Evolutionary conservation across 2,797 vertebrate genomes (phyloP).

Genomic region (Pelodytes ibericus): DNA sequence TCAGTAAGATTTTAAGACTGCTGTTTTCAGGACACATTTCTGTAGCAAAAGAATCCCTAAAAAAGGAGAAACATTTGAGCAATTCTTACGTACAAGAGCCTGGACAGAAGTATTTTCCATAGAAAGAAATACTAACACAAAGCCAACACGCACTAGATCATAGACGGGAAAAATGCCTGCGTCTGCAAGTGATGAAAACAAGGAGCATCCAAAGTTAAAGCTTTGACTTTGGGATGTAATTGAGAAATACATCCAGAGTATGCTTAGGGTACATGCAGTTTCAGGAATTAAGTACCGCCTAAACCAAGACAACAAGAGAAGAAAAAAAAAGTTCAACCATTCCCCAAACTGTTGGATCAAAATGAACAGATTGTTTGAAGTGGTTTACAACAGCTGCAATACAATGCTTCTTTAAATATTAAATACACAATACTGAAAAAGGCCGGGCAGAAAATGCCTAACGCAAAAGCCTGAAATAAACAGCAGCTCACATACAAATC

Average conservation of each 20-base stretch:
- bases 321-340: no score
- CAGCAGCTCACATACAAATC: not conserved
- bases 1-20: no score
- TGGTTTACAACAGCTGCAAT: not conserved
- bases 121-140: not conserved
- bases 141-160: not conserved
- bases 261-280: not conserved
- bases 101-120: conserved; percentile 11
- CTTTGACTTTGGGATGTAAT: not conserved
- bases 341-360: no score
- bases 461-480: not conserved
- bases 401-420: not conserved
- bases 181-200: not conserved
- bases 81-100: not conserved
- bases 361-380: not conserved
- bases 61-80: conserved; percentile 15
- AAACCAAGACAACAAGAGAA: not conserved
- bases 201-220: not conserved
- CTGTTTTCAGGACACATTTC: no score
- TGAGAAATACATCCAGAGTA: not conserved
- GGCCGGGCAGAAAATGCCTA: not conserved
- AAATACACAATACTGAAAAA: not conserved
- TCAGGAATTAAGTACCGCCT: no score
- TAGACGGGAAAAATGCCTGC: not conserved
- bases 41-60: no score